A percentile compares a stretch with the other conserved stretches of the same genome.
Evolutionary conservation across 35 echinoderm and acorn worm genomes (phyloP).

Genomic region (Diadema setosum): DNA sequence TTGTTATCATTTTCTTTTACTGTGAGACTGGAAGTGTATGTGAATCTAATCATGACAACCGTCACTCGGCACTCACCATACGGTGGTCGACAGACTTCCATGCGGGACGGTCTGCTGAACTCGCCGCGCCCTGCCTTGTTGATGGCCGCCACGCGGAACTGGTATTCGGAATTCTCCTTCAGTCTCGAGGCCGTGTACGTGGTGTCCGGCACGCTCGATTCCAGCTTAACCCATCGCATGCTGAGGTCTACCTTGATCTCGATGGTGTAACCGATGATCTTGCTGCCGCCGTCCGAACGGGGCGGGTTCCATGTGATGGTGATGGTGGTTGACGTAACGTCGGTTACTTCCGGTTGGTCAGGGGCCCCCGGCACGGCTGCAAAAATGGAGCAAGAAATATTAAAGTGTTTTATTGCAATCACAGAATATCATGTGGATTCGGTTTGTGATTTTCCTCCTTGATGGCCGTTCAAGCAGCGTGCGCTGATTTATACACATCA

Average conservation of each 20-base stretch:
- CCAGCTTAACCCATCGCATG: constrained; percentile 70
- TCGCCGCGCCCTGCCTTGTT: constrained; percentile 84
- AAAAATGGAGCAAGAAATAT: too few relatives aligned
- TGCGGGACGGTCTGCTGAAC: constrained; percentile 50
- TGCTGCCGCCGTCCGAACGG: constrained; percentile 46
- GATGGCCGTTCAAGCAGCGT: too few relatives aligned
- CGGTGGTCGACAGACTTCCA: constrained; percentile 58
- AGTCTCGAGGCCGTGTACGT: constrained; percentile 50
- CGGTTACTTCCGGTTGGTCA: constrained; percentile 35
- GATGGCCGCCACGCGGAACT: constrained; percentile 83
- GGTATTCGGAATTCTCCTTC: constrained; percentile 80
- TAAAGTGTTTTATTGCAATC: too few relatives aligned
- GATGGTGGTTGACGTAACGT: constrained; percentile 43
- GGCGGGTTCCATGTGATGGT: constrained; percentile 57
- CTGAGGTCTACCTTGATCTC: constrained; percentile 50
- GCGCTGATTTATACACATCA: too few relatives aligned
- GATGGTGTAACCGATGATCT: constrained; percentile 68
- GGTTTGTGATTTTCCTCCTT: too few relatives aligned
- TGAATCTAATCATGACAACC: too few relatives aligned
- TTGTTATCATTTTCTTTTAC: too few relatives aligned
- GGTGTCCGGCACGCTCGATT: constrained; percentile 46
- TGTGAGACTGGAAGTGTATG: too few relatives aligned
- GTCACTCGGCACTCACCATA: constrained; percentile 85
- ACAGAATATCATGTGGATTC: too few relatives aligned
- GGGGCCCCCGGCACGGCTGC: constrained; percentile 55